Evolutionary conservation across 1,140 invertebrate genomes (phyloP), one percentile per base, ranked within the genome.

Genomic region (Apolygus lucorum): DNA sequence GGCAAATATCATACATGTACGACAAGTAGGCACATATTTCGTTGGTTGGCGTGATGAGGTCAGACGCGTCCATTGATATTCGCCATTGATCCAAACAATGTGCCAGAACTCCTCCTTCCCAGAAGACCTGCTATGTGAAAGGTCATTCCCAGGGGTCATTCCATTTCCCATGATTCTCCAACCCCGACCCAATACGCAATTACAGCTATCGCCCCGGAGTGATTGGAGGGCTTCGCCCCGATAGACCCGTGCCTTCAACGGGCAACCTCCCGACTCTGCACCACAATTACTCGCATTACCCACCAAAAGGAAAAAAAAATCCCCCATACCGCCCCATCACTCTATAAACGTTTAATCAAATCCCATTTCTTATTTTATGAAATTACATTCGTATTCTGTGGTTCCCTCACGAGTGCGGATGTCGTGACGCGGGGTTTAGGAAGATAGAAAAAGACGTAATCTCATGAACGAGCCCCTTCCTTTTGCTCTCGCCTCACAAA

Each of bases 321-420:
- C n/a, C n/a, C n/a, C n/a, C n/a, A n/a, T n/a, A n/a, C n/a, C n/a
- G n/a, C 34, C 34, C 34, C 17, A 17, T 42, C 34, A 27, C n/a
- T 24, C 52, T n/a, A 21, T 25, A 63, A 63, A 63, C 62, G 62
- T 63, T 63, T 63, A 63, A 63, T 63, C 62, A 63, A 63, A 63
- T 25, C 62, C 26, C 22, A 63, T 63, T 63, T 63, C 2, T 63
- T 63, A 63, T 42, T 63, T 63, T 63, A 63, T 63, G 2, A 63
- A 63, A 63, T 63, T 63, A 63, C 62, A 63, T 63, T 63, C 62
- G 62, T 63, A 63, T 42, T 42, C 34, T 42, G 34, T 42, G 4
- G 34, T 8, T 17, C 27, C 27, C 62, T 63, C 62, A 63, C 62
- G 62, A 27, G 62, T 22, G 4, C 34, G 34, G 4, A 8, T 22